These are phyloP conservation scores for Ichneumon xanthorius DNA, from an alignment of 2,888 invertebrate genomes.

Conservation along the genomic window DNA sequence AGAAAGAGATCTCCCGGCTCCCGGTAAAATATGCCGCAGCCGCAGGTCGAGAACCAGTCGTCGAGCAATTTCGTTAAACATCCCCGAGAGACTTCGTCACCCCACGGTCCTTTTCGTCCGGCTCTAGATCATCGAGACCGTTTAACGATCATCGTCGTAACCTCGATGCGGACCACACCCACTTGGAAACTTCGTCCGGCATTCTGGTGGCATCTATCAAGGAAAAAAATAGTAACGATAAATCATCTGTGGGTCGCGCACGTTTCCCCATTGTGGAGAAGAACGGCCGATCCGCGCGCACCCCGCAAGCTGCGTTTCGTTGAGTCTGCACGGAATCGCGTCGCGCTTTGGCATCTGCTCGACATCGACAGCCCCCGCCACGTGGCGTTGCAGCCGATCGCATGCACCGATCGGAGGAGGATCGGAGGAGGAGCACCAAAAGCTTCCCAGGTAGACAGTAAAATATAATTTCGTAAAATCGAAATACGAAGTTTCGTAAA, in stretches of 20 bases:
- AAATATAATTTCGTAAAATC: too few relatives aligned
- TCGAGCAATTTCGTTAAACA: conserved; percentile 59
- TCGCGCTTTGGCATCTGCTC: conserved; percentile 74
- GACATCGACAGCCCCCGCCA: conserved; percentile 62
- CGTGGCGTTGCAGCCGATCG: conserved; percentile 50
- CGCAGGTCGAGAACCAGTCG: conserved; percentile 21
- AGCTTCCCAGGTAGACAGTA: neutral
- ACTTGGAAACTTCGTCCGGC: conserved; percentile 61
- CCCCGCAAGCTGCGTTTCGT: conserved; percentile 63
- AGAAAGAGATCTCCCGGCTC: conserved; percentile 56
- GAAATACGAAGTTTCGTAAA: too few relatives aligned
- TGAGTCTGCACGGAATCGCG: conserved; percentile 62
- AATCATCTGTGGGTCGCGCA: conserved; percentile 73
- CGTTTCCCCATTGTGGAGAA: conserved; percentile 54
- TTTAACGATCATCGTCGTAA: conserved; percentile 58
- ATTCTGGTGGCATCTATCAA: conserved; percentile 54
- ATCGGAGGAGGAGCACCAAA: conserved; percentile 61
- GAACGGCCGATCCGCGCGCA: conserved; percentile 69
- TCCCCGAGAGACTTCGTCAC: conserved; percentile 54
- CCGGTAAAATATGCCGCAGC: conserved; percentile 29
- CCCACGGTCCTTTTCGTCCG: conserved; percentile 34
- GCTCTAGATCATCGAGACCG: conserved; percentile 53
- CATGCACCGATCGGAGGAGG: conserved; percentile 66
- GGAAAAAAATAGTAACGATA: conserved; percentile 74
- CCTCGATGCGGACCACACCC: conserved; percentile 63